Evolutionary conservation across 2,888 invertebrate genomes (phyloP), one percentile per base, ranked within the genome.

Genomic region (Rhopalosiphum nymphaeae): DNA sequence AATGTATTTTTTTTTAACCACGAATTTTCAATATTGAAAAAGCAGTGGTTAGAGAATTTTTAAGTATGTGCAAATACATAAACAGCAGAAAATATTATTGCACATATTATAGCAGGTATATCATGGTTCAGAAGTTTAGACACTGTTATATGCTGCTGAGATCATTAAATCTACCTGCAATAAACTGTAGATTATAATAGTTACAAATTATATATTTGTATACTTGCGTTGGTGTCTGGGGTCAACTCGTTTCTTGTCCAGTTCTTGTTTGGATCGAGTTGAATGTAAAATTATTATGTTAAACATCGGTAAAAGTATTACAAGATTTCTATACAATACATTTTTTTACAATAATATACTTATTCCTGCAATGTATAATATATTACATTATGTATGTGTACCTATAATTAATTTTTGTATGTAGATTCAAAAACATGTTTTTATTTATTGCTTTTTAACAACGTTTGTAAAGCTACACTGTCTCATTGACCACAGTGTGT

Each of bases 101-200:
- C 21, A 53, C 0, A 53, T 61, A 61, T 61, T 78, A 78, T 78
- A 36, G 9, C 21, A 42, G 11, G 61, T 78, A 67, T 67, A 29
- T n/a, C 13, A 1, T 67, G n/a, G 67, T n/a, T 78, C 78, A 78
- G 21, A 21, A 21, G 5, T 78, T 42, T 36, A 78, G 3, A 36
- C 9, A 36, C 9, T 2, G 2, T 36, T 36, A 25, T 36, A 36
- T 78, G 9, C 2, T 25, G 36, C 21, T 78, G 21, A 36, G 36
- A 78, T 36, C 21, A 78, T 78, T 78, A 78, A 78, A 36, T 78
- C 3, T 36, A 78, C 36, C 78, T 78, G 78, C 4, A 67, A n/a
- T 67, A 67, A 16, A 67, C 67, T n/a, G 67, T 67, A 67, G n/a
- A 67, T 16, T n/a, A 67, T 78, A 78, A 78, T 78, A 78, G 78